Base-by-base conservation (phyloP, 1,140 invertebrate genomes). In the Drosophila sp. region DNA sequence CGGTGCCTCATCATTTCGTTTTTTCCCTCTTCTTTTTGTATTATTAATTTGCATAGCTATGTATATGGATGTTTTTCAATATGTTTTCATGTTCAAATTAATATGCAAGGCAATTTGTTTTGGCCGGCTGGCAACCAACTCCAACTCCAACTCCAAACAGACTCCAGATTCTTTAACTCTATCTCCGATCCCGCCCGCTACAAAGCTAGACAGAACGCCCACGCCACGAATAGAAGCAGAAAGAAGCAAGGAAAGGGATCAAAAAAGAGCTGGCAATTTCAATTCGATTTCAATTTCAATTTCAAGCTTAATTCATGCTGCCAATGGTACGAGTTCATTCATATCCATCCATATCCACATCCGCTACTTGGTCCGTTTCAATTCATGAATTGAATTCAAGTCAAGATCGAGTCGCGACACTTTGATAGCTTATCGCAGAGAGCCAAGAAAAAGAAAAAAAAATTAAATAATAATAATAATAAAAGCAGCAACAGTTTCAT, bases 81-180 rank as follows among this genome's bases (percentile, higher is more conserved):
- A 50, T 45, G 25, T 41, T 53, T 40, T 63, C 59, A 53, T 57
- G 61, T 54, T 66, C 27, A 72, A 69, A 86, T 86, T 76, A 86
- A 87, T 86, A 86, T 87, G 81, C 81, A 78, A 72, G 78, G 53
- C 75, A 74, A 76, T 86, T 80, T 83, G 65, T 78, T 69, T 65
- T 78, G 38, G 54, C 65, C 36, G 53, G 63, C 53, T 59, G 45
- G 34, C 64, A 40, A 67, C 63, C 14, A 27, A 9, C 14, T 6
- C 7, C 8, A 13, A 51, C 43, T 11, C 63, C 14, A 27, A 9
- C 14, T 6, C 7, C 8, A 13, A 51, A 53, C 14, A 4, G 6
- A 13, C 45, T 34, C 14, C 14, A 48, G 66, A 63, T 54, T 63
- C 38, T 36, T 65, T 46, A 14, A 14, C 63, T 18, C 48, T 11